Evolutionary conservation across 2,113 vertebrate species (phyloP), one percentile per base, ranked within the genome.

Genomic region (Solea senegalensis): DNA sequence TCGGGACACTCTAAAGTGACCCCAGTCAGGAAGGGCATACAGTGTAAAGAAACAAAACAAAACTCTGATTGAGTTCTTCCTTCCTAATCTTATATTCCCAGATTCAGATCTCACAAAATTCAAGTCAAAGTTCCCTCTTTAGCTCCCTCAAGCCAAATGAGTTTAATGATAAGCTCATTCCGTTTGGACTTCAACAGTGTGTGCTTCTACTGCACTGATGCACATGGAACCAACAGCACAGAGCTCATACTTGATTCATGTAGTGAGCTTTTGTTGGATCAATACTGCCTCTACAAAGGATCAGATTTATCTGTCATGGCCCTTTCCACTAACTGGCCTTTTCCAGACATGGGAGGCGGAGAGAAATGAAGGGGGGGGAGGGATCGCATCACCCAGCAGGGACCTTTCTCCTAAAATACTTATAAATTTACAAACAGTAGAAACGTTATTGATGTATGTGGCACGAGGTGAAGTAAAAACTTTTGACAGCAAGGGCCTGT

Each of bases 221-320:
- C 74, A 49, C 70, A 80, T 10, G 45, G 43, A 81, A 65, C 55
- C 49, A 68, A 50, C 80, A 66, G 78, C 75, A 69, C 72, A 15
- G 39, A 74, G 78, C 76, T 87, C 87, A 86, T 76, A 83, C 81
- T 75, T 86, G 82, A 89, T 92, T 91, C 85, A 90, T 90, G 86
- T 85, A 81, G 73, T 78, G 78, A 78, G 86, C 82, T 88, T 88
- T 88, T 62, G 65, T 84, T 44, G 65, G 83, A 92, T 93, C 91
- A 85, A 91, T 91, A 90, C 72, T 68, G 78, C 76, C 82, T 88
- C 87, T 88, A 76, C 81, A 81, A 90, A 89, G 87, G 80, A 83
- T 90, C 86, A 78, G 69, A 86, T 90, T 80, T 89, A 90, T 92
- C 88, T 56, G 21, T 86, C 88, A 90, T 72, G 72, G 70, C 82